Evolutionary conservation across 2,888 invertebrate genomes (phyloP), one percentile per base, ranked within the genome.

Genomic region (Philopedon plagiatum): DNA sequence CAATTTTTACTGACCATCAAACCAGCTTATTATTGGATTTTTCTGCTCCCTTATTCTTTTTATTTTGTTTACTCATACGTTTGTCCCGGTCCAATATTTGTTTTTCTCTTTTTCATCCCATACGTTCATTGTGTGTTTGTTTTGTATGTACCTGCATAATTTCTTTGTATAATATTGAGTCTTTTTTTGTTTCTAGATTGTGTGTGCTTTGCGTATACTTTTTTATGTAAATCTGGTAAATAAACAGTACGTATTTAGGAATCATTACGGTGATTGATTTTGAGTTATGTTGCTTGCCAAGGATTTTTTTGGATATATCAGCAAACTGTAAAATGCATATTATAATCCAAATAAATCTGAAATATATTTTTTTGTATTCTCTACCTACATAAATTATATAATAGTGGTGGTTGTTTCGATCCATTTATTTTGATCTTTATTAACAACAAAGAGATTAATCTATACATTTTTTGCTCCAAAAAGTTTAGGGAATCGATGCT

Each of bases 31-130:
- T 46, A 58, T 58, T 58, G 66, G 66, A 66, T 66, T 57, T n/a
- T 58, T 66, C 58, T 66, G 66, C 58, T 66, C 66, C 66, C 66
- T 57, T 66, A 58, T 58, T 57, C 66, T 58, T 57, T 65, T 66
- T 49, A 66, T 58, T 66, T 58, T 66, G 66, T 66, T 66, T 66
- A 58, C 66, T 58, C 34, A 57, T 56, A 66, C 23, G 66, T 66
- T 66, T 58, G 46, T 21, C 13, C 29, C 13, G 29, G 34, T 34
- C 23, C 46, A 58, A 66, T 66, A 66, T 66, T 66, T 57, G 34
- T 44, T 46, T 44, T 66, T 57, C 66, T 58, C 58, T 57, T 66
- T 66, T 66, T 66, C 66, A 58, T 66, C 58, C 41, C 41, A 66
- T 66, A 32, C 29, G 58, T 58, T 41, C 46, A 46, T 56, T 37